phyloP scores from a whole-genome alignment of 2,113 vertebrate species.

The Syngnathus scovelli region DNA sequence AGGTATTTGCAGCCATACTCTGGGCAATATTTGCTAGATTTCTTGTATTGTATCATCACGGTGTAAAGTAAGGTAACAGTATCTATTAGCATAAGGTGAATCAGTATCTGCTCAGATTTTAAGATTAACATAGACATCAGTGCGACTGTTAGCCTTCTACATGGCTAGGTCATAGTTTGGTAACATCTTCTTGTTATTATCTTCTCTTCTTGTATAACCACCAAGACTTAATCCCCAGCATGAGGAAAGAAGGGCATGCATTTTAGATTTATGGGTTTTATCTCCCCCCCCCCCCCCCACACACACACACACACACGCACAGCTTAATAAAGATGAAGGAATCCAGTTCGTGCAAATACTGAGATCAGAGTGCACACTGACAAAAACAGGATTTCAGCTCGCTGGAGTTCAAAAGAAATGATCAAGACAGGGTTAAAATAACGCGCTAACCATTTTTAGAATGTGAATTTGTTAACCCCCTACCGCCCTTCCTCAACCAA shows the following conservation, averaged over 20 bases:
- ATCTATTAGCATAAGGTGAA: constrained; percentile 2
- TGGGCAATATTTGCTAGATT: background rate
- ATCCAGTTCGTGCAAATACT: constrained; percentile 55
- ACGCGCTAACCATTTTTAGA: constrained; percentile 55
- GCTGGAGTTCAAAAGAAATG: constrained; percentile 33
- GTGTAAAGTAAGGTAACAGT: background rate
- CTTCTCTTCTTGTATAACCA: constrained; percentile 55
- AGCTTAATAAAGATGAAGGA: constrained; percentile 47
- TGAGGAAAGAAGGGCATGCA: constrained; percentile 37
- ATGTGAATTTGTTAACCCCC: constrained; percentile 61
- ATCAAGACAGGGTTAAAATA: constrained; percentile 10
- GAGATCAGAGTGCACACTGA: constrained; percentile 57
- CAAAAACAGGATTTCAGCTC: constrained; percentile 48
- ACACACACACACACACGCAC: constrained; percentile 15
- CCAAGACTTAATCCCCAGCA: constrained; percentile 56
- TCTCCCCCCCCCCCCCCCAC: background rate
- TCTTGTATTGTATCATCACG: background rate
- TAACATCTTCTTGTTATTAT: constrained; percentile 56
- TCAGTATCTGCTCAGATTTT: constrained; percentile 23
- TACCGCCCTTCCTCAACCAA: constrained; percentile 37
- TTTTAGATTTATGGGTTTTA: constrained; percentile 59
- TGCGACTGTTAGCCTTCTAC: constrained; percentile 33
- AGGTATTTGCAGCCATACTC: background rate
- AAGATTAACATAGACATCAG: constrained; percentile 40
- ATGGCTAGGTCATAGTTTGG: constrained; percentile 29